Evolutionary conservation across 1,140 invertebrate genomes (phyloP).

Genomic region (Dryas iulia): DNA sequence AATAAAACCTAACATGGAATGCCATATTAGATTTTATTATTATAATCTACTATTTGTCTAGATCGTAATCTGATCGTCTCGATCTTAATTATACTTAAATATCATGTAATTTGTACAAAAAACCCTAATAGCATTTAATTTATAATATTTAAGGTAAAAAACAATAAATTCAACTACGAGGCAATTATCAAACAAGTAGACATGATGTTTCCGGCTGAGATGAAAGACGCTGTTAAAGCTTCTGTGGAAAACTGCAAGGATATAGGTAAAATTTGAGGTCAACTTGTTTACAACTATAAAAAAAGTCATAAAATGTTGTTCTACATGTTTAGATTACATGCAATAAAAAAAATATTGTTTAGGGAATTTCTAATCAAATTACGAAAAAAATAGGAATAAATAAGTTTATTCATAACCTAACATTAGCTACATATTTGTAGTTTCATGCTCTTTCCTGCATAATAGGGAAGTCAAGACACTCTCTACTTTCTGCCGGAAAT

Average conservation of each 20-base stretch:
- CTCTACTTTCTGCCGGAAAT: no score
- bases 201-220: constrained; percentile 63
- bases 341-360: no score
- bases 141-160: constrained; percentile 57
- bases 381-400: no score
- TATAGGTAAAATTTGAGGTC: constrained; percentile 38
- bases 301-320: no score
- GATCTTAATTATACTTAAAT: neutral
- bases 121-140: neutral
- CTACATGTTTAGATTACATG: no score
- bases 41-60: neutral
- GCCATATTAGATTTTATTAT: neutral
- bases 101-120: neutral
- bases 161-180: constrained; percentile 63
- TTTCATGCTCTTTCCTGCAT: no score
- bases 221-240: constrained; percentile 55
- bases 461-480: no score
- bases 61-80: neutral
- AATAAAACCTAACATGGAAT: no score
- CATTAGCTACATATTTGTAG: no score
- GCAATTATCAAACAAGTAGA: constrained; percentile 65
- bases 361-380: no score
- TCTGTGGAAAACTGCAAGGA: constrained; percentile 51
- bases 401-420: no score
- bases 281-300: no score